These are phyloP conservation scores for Philypnodon macrostomus DNA, from an alignment of 2,797 vertebrate species.

Conservation along the genomic window DNA sequence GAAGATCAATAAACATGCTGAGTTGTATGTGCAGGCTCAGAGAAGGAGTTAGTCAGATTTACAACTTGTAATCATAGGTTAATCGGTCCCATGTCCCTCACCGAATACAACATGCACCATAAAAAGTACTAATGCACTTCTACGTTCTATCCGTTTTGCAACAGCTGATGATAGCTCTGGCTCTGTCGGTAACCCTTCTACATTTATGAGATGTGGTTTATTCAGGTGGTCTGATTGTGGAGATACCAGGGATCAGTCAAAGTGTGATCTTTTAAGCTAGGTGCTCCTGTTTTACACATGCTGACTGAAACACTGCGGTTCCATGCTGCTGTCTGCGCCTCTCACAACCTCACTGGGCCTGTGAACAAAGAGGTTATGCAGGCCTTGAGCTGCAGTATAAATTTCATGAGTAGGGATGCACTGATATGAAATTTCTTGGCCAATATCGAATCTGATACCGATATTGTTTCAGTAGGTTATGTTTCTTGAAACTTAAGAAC, in stretches of 20 bases:
- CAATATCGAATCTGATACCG: too few species aligned
- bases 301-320: slow-evolving; percentile 60
- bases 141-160: slow-evolving; percentile 39
- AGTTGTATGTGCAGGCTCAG: slow-evolving; percentile 33
- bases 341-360: slow-evolving; percentile 29
- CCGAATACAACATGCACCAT: slow-evolving; percentile 45
- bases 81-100: slow-evolving; percentile 44
- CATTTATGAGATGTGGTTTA: slow-evolving; percentile 42
- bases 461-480: too few species aligned
- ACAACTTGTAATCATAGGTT: slow-evolving; percentile 62
- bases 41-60: slow-evolving; percentile 39
- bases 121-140: too few species aligned
- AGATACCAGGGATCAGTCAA: slow-evolving; percentile 49
- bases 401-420: too few species aligned
- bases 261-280: slow-evolving; percentile 70
- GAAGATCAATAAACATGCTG: slow-evolving; percentile 50
- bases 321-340: slow-evolving; percentile 46
- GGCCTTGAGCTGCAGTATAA: slow-evolving; percentile 39
- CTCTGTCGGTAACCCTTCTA: slow-evolving; percentile 29
- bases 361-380: slow-evolving; percentile 49
- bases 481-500: too few species aligned
- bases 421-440: too few species aligned
- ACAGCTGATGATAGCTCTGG: slow-evolving; percentile 28
- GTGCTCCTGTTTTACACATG: slow-evolving; percentile 65
- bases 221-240: slow-evolving; percentile 43